These are phyloP conservation scores for Otolemur crassicaudatus DNA, from an alignment of 2,797 vertebrate species.

Conservation along the genomic window DNA sequence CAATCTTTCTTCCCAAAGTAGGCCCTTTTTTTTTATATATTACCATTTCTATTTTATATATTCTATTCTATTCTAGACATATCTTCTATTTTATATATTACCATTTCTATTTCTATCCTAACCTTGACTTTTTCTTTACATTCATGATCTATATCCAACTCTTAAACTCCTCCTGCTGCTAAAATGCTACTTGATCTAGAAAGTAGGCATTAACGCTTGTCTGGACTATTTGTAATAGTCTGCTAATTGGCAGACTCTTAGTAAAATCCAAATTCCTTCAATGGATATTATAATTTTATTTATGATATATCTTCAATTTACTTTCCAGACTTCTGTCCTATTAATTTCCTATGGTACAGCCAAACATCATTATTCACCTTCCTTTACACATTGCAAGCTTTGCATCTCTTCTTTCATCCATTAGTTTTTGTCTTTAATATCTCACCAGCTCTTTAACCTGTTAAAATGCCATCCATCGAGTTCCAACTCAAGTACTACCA, in stretches of 20 bases:
- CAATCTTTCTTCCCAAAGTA: not conserved
- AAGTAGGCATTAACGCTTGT: not conserved
- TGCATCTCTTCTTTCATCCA: not conserved
- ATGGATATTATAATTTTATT: not conserved
- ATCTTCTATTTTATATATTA: not conserved
- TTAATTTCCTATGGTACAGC: not conserved
- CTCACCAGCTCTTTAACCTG: not conserved
- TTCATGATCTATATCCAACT: not conserved
- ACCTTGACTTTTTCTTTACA: not conserved
- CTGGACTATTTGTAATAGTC: not conserved
- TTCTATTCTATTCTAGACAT: too few species aligned
- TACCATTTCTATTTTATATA: not conserved
- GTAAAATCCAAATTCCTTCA: not conserved
- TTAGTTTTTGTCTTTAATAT: not conserved
- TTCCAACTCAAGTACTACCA: not conserved
- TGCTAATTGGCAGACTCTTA: not conserved
- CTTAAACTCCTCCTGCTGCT: not conserved
- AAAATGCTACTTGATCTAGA: not conserved
- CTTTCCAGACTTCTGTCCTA: not conserved
- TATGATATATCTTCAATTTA: not conserved
- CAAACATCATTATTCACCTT: not conserved
- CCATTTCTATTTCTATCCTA: not conserved
- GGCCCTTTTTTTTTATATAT: not conserved
- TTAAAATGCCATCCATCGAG: not conserved
- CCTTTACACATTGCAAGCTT: not conserved